Evolutionary conservation across 2,797 vertebrate species (phyloP).

Genomic region (Avahi laniger): DNA sequence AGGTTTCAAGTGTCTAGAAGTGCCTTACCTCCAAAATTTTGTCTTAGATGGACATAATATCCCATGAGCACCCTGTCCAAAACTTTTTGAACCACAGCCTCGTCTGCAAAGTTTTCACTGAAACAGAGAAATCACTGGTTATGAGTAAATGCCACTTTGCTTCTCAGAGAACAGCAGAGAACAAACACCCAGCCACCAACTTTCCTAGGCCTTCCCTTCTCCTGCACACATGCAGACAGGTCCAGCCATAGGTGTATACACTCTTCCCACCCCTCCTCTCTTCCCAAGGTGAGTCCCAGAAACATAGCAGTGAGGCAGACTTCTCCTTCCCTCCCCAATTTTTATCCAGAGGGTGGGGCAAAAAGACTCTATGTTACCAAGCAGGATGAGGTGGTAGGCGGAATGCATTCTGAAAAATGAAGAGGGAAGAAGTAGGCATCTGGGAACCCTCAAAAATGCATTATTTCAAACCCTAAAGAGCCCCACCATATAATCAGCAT

Average conservation of each 20-base stretch:
- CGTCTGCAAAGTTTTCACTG: constrained; percentile 91
- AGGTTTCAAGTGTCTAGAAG: neutral
- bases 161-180: neutral
- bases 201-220: neutral
- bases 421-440: neutral
- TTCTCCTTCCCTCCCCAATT: too few relatives aligned
- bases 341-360: neutral
- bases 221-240: neutral
- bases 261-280: neutral
- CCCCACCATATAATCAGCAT: neutral
- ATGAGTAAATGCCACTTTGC: neutral
- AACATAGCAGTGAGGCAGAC: neutral
- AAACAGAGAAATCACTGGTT: constrained; percentile 69
- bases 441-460: neutral
- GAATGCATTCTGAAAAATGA: neutral
- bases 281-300: neutral
- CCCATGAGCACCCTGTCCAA: constrained; percentile 94
- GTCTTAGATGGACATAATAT: constrained; percentile 93
- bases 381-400: neutral
- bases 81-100: constrained; percentile 93
- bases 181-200: neutral
- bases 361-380: neutral
- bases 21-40: constrained; percentile 92
- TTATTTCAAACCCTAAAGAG: neutral
- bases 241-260: neutral